Conservation (phyloP, 2,113 vertebrate genomes). For the Gallinago jamesoni region DNA sequence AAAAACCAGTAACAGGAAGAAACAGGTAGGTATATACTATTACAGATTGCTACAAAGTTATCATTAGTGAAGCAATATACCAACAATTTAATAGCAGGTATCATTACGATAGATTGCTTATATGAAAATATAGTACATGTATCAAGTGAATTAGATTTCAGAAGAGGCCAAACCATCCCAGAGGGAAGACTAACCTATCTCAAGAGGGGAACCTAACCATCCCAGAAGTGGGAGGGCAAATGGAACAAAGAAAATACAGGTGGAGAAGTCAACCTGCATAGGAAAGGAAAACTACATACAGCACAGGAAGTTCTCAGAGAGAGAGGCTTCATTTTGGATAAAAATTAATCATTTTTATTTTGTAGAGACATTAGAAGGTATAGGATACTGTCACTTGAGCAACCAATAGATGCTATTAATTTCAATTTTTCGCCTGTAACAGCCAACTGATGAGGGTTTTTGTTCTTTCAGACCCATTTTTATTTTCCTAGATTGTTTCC, state of each 20-base stretch:
- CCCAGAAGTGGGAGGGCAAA: background rate
- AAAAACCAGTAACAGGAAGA: background rate
- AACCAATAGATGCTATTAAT: background rate
- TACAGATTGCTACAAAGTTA: background rate
- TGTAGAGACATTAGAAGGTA: background rate
- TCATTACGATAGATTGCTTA: background rate
- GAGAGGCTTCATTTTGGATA: background rate
- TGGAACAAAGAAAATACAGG: accelerated
- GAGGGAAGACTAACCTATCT: background rate
- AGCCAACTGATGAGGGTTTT: background rate
- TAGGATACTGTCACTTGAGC: background rate
- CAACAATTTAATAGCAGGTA: background rate
- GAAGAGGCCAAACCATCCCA: background rate
- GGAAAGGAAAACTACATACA: background rate
- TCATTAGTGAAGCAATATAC: background rate
- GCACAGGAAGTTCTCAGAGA: background rate
- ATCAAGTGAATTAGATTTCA: background rate
- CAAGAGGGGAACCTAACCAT: too few species aligned
- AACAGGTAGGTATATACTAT: background rate
- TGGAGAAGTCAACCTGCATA: background rate
- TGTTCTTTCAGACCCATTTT: background rate
- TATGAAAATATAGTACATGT: background rate
- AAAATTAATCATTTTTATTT: background rate
- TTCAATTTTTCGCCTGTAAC: background rate
- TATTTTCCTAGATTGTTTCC: background rate